Percentiles rank a stretch among this genome's conserved stretches.
phyloP scores from a whole-genome alignment of 1,140 invertebrate species.

The Meloidogyne hapla region DNA sequence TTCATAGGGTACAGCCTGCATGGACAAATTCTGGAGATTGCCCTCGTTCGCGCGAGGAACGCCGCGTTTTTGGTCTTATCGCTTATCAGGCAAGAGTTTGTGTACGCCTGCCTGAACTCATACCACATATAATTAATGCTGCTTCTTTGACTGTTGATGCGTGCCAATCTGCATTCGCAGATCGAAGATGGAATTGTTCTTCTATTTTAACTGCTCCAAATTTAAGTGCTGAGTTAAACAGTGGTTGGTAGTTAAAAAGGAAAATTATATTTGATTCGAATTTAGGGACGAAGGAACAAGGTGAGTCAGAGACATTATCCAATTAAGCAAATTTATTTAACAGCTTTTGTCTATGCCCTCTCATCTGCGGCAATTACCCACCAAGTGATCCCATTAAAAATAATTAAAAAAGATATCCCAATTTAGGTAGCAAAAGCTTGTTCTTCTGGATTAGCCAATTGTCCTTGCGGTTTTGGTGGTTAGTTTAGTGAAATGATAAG shows the following conservation, averaged over 20 bases:
- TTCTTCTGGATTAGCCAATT: conserved; percentile 72
- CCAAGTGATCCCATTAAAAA: conserved; percentile 65
- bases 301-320: background rate
- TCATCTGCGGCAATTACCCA: conserved; percentile 75
- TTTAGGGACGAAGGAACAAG: conserved; percentile 76
- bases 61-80: conserved; percentile 42
- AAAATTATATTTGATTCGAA: conserved; percentile 11
- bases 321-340: background rate
- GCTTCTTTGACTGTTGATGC: conserved; percentile 72
- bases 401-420: background rate
- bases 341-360: conserved; percentile 75
- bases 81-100: conserved; percentile 70
- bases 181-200: conserved; percentile 82
- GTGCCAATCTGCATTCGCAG: conserved; percentile 74
- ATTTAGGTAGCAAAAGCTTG: conserved; percentile 71
- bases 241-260: conserved; percentile 69
- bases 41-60: conserved; percentile 37
- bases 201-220: conserved; percentile 74
- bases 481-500: conserved; percentile 63
- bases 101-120: conserved; percentile 75
- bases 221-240: conserved; percentile 78
- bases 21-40: conserved; percentile 45
- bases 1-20: conserved; percentile 38
- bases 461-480: conserved; percentile 71
- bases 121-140: conserved; percentile 75